Evolutionary conservation across 2,888 invertebrate species (phyloP).

Genomic region (Lomographa bimaculata): DNA sequence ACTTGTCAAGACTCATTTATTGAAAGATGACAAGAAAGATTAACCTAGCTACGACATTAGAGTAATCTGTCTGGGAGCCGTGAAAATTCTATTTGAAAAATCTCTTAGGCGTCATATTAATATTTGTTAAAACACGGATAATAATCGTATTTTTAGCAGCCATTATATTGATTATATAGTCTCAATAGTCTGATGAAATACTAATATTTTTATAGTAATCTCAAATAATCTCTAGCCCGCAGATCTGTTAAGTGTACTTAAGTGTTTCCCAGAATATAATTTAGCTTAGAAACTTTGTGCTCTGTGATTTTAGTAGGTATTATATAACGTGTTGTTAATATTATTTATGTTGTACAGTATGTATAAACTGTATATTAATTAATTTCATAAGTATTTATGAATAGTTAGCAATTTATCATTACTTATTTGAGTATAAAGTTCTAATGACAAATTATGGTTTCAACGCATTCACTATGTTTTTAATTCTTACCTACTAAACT

Average conservation of each 20-base stretch:
- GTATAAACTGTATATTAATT: slow-evolving; percentile 14
- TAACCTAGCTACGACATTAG: slow-evolving; percentile 27
- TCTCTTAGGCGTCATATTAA: too few species aligned
- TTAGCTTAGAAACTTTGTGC: slow-evolving; percentile 36
- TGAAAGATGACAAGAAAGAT: slow-evolving; percentile 62
- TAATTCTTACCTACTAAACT: too few species aligned
- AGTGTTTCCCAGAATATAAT: slow-evolving; percentile 35
- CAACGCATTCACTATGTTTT: too few species aligned
- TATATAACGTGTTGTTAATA: slow-evolving; percentile 32
- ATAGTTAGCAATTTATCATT: slow-evolving; percentile 11
- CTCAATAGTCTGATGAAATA: too few species aligned
- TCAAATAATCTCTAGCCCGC: slow-evolving; percentile 27
- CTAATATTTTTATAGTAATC: slow-evolving; percentile 32
- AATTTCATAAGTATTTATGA: slow-evolving; percentile 23
- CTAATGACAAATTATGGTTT: too few species aligned
- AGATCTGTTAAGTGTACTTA: slow-evolving; percentile 2
- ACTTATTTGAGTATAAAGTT: too few species aligned
- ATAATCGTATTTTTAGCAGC: too few species aligned
- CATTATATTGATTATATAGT: too few species aligned
- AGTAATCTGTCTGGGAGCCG: slow-evolving; percentile 24
- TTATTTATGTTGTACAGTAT: slow-evolving; percentile 34
- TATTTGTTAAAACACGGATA: too few species aligned
- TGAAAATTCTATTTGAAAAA: too few species aligned
- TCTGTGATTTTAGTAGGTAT: slow-evolving; percentile 59
- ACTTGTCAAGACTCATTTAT: slow-evolving; percentile 83